A percentile compares a stretch with the other conserved stretches of the same genome.
phyloP scores from a whole-genome alignment of 2,888 invertebrate genomes.

The Strigamia transsilvanica region DNA sequence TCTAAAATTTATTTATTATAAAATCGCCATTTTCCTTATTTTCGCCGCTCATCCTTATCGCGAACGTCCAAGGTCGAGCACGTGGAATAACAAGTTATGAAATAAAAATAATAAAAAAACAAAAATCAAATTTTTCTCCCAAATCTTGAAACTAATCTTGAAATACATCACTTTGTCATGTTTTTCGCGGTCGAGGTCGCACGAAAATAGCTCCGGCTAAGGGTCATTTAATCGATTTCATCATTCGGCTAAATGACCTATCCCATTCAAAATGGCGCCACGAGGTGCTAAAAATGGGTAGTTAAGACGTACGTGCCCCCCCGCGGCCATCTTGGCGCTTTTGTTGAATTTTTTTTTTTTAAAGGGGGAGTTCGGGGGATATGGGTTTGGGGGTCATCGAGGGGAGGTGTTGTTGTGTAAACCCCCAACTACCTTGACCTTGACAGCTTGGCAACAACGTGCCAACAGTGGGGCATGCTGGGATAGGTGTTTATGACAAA shows the following conservation, averaged over 20 bases:
- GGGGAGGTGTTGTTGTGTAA: constrained; percentile 9
- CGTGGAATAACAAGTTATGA: neutral
- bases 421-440: constrained; percentile 48
- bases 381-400: neutral
- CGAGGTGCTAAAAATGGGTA: neutral
- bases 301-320: neutral
- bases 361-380: neutral
- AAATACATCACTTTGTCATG: neutral
- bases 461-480: neutral
- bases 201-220: neutral
- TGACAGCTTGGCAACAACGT: constrained; percentile 22
- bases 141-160: neutral
- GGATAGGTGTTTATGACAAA: constrained; percentile 37
- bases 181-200: constrained; percentile 30
- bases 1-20: too few relatives aligned
- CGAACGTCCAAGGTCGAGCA: constrained; percentile 19
- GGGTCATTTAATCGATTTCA: neutral
- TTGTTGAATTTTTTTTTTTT: neutral
- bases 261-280: neutral
- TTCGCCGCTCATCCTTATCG: neutral
- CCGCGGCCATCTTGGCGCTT: neutral
- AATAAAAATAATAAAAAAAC: neutral
- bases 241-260: neutral
- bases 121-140: neutral
- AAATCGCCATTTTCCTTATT: neutral